Base-by-base conservation (phyloP, 2,888 invertebrate species). In the Diloba caeruleocephala region DNA sequence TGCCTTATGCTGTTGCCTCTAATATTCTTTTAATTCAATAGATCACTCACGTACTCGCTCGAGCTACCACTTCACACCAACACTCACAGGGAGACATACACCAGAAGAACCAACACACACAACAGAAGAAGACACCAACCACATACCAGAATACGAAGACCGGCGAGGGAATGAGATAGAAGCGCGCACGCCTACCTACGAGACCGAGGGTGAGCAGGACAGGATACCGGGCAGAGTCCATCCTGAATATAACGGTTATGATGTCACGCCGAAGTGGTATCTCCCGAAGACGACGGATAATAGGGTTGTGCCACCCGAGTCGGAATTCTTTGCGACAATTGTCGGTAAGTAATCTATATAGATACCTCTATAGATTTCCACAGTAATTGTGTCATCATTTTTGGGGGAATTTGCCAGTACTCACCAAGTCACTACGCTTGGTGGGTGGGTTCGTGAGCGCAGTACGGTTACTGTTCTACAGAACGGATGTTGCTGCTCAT, bases 71-170 rank as follows among this genome's bases (percentile, higher is more conserved):
- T 89, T 85, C 61, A 92, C 92, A 0, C 90, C 92, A 0, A 87
- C 90, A 4, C 64, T 84, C 2, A 74, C 68, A 1, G 86, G 85
- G 1, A 79, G 68, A 17, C 86, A 88, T 0, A 28, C 49, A 14
- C 79, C 85, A 3, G 89, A 87, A 0, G 90, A 90, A 17, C 74
- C 82, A 0, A 84, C 88, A 0, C 88, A 87, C 37, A 94, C 93
- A 0, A 94, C 95, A 0, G 94, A 94, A 69, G 92, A 94, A 32
- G 94, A 94, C 15, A 81, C 81, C 1, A 87, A 88, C 73, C 90
- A 81, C 36, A 88, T 90, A 54, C 87, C 86, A 0, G 92, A 93
- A 42, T 90, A 92, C 51, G 90, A 90, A 15, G 88, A 88, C 17
- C 71, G 81, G 0, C 76, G 74, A 0, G 84, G 81, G 51, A 87